These are phyloP conservation scores for Volucella inanis DNA, from an alignment of 2,888 invertebrate species.

Conservation along the genomic window DNA sequence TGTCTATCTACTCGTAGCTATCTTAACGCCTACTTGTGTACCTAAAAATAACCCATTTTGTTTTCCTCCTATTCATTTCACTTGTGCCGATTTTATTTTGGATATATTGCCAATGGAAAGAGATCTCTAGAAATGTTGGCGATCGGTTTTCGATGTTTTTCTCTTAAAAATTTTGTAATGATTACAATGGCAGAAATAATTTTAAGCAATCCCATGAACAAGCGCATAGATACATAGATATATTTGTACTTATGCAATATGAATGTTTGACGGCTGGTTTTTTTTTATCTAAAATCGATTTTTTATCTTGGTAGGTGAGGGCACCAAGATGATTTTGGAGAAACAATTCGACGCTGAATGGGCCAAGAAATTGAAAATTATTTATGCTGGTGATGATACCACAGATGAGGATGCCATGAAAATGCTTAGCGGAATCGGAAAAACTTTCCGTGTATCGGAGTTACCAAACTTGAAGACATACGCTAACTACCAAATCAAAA, in stretches of 20 bases:
- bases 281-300: conserved; percentile 5
- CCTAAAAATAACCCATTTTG: conserved; percentile 68
- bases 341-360: conserved; percentile 91
- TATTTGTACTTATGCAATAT: not conserved
- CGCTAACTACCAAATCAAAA: conserved; percentile 89
- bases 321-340: conserved; percentile 89
- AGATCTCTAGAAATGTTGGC: conserved; percentile 37
- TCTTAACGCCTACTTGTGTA: conserved; percentile 63
- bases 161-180: conserved; percentile 28
- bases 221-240: not conserved
- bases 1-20: conserved; percentile 29
- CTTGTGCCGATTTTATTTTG: conserved; percentile 63
- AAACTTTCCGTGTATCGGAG: conserved; percentile 89
- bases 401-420: conserved; percentile 96
- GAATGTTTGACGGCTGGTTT: conserved; percentile 9
- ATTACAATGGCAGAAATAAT: conserved; percentile 63
- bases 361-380: conserved; percentile 89
- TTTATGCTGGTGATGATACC: conserved; percentile 94
- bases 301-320: conserved; percentile 83
- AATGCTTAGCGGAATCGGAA: conserved; percentile 86
- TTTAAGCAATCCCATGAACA: conserved; percentile 37
- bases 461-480: conserved; percentile 88
- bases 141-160: conserved; percentile 34
- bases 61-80: conserved; percentile 67
- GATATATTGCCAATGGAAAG: conserved; percentile 64